These are phyloP conservation scores for Drosophila cyrtoloma DNA, from an alignment of 2,888 invertebrate genomes.

Conservation along the genomic window DNA sequence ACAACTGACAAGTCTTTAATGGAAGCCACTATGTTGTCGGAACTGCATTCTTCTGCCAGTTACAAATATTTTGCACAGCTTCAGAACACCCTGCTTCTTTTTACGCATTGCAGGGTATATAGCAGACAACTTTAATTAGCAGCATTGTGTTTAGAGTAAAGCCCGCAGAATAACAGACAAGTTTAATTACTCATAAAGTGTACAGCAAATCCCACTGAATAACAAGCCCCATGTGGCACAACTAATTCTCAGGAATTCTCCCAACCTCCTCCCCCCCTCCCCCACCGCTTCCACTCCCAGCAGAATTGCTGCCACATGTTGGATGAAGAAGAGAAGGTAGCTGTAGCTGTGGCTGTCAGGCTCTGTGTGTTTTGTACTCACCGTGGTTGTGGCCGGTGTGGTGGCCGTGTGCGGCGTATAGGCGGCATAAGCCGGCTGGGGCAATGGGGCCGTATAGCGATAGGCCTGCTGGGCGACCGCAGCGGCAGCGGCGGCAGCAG, in stretches of 20 bases:
- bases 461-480: conserved; percentile 85
- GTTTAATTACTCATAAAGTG: conserved; percentile 1
- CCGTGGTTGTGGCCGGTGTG: conserved; percentile 85
- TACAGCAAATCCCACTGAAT: neutral
- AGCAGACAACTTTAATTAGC: neutral
- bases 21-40: neutral
- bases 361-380: conserved; percentile 68
- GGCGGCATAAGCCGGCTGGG: conserved; percentile 85
- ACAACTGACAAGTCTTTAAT: neutral
- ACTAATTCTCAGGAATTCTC: neutral
- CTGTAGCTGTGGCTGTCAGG: neutral
- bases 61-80: neutral
- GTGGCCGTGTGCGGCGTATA: conserved; percentile 85
- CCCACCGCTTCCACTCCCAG: neutral
- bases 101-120: neutral
- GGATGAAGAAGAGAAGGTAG: neutral
- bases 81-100: neutral
- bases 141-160: neutral
- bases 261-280: fast-evolving
- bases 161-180: neutral
- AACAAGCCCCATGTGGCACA: neutral
- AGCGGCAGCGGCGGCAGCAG: conserved; percentile 84
- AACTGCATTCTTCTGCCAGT: neutral
- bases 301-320: neutral
- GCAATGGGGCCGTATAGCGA: conserved; percentile 85